Evolutionary conservation across 2,113 vertebrate species (phyloP).

Genomic region (Grammomys dolichurus): DNA sequence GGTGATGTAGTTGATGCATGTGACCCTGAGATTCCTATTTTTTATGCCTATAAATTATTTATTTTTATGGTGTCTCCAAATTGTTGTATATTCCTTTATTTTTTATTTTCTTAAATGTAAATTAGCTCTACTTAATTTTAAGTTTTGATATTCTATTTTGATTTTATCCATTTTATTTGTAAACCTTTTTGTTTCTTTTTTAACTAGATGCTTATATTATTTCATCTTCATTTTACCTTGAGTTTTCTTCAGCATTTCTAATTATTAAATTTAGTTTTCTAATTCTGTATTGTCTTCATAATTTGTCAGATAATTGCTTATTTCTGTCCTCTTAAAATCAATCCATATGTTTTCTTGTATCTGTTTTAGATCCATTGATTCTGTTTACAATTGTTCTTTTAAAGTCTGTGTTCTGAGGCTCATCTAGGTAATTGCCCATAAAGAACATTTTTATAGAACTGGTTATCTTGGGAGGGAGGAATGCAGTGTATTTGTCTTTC

Average conservation of each 20-base stretch:
- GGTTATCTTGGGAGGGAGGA: not conserved
- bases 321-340: not conserved
- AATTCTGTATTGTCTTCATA: not conserved
- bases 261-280: not conserved
- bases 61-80: not conserved
- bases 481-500: not conserved
- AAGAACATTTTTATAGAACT: not conserved
- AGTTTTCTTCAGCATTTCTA: not conserved
- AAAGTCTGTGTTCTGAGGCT: not conserved
- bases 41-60: not conserved
- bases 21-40: not conserved
- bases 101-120: not conserved
- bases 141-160: not conserved
- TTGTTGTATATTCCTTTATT: not conserved
- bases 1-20: not conserved
- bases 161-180: not conserved
- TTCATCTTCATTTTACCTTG: not conserved
- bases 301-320: not conserved
- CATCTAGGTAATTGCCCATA: not conserved
- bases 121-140: not conserved
- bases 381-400: not conserved
- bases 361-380: not conserved
- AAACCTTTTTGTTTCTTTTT: not conserved
- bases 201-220: not conserved
- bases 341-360: not conserved